These are phyloP conservation scores for Drosophila aldrichi DNA, from an alignment of 2,888 invertebrate species.

Conservation along the genomic window DNA sequence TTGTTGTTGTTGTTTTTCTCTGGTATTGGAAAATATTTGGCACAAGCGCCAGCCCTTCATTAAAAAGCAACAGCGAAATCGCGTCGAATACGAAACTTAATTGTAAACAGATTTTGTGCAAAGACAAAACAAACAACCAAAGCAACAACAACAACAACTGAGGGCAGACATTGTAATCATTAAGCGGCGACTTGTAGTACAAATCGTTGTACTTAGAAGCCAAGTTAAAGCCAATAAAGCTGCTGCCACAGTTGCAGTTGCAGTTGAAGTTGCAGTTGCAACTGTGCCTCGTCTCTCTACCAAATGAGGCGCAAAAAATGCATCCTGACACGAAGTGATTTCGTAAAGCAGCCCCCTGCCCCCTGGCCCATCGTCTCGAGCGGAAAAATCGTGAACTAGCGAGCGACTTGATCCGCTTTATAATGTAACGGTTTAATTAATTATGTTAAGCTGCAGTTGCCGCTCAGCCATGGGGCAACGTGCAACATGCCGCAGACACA, in stretches of 20 bases:
- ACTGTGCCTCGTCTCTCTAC: slow-evolving; percentile 42
- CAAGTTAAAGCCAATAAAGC: slow-evolving; percentile 73
- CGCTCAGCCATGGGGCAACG: slow-evolving; percentile 22
- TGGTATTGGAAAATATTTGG: slow-evolving; percentile 45
- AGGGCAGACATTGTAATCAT: slow-evolving; percentile 77
- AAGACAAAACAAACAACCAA: slow-evolving; percentile 57
- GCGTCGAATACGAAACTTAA: slow-evolving; percentile 66
- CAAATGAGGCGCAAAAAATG: slow-evolving; percentile 80
- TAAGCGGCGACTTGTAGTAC: slow-evolving; percentile 77
- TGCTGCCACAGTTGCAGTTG: slow-evolving; percentile 39
- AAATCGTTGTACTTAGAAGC: slow-evolving; percentile 79
- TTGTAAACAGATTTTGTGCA: slow-evolving; percentile 69
- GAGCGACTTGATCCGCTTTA: slow-evolving; percentile 79
- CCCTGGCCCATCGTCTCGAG: background rate
- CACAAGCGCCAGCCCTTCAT: slow-evolving; percentile 72
- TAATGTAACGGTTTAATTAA: slow-evolving; percentile 85
- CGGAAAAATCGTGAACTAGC: slow-evolving; percentile 75
- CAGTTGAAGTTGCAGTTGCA: slow-evolving; percentile 13
- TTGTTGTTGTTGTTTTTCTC: background rate
- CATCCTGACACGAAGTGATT: slow-evolving; percentile 81
- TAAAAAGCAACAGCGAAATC: slow-evolving; percentile 59
- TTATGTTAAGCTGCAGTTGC: slow-evolving; percentile 79
- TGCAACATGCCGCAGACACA: slow-evolving; percentile 48
- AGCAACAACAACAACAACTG: slow-evolving; percentile 45
- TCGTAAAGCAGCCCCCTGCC: slow-evolving; percentile 38